Evolutionary conservation across 1,140 invertebrate species (phyloP).

Genomic region (Magallana gigas): DNA sequence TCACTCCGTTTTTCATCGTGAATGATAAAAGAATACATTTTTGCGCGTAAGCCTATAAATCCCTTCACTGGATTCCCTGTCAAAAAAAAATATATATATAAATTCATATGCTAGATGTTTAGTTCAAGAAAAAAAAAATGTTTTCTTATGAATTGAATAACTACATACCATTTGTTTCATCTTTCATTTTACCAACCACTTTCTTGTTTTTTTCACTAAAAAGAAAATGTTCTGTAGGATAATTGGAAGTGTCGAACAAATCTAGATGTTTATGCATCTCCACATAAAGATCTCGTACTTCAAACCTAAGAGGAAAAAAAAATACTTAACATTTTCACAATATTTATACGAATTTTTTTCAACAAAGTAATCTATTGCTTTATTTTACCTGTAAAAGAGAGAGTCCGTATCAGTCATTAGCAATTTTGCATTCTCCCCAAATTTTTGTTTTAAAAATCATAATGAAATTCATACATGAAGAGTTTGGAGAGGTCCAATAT

Average conservation of each 20-base stretch:
- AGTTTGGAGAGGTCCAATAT: too few relatives aligned
- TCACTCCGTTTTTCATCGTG: neutral
- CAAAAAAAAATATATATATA: too few relatives aligned
- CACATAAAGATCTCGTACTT: neutral
- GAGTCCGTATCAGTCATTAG: slow-evolving; percentile 80
- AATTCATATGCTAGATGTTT: too few relatives aligned
- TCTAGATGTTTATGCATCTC: slow-evolving; percentile 68
- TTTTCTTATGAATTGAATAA: neutral
- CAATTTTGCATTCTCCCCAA: slow-evolving; percentile 68
- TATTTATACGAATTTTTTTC: too few relatives aligned
- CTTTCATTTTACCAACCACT: slow-evolving; percentile 80
- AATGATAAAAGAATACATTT: slow-evolving; percentile 48
- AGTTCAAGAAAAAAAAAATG: too few relatives aligned
- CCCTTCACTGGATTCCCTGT: neutral
- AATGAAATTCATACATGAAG: too few relatives aligned
- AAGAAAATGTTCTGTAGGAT: slow-evolving; percentile 62
- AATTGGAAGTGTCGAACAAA: slow-evolving; percentile 64
- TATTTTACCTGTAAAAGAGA: slow-evolving; percentile 75
- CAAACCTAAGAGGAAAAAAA: neutral
- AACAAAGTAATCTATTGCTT: too few relatives aligned
- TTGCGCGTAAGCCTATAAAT: slow-evolving; percentile 45
- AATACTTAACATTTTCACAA: too few relatives aligned
- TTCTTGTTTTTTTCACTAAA: slow-evolving; percentile 78
- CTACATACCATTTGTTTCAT: slow-evolving; percentile 77
- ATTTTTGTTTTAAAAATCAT: slow-evolving; percentile 51